phyloP scores from a whole-genome alignment of 2,888 invertebrate genomes.

The Acanthosoma haemorrhoidale region DNA sequence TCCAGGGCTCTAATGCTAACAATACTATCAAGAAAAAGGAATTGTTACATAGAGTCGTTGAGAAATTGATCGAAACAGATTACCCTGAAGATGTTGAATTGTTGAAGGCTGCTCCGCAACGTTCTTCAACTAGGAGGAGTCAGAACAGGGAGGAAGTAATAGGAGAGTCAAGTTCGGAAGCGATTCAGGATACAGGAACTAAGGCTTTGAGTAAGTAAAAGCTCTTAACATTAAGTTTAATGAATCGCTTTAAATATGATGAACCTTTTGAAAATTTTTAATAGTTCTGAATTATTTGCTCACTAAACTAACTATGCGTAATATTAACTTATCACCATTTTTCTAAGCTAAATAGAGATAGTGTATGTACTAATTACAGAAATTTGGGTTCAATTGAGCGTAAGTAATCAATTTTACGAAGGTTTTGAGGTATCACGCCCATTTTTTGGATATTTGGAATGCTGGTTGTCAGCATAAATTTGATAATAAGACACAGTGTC shows the following conservation, averaged over 20 bases:
- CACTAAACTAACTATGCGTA: not conserved
- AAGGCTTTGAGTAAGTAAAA: not conserved
- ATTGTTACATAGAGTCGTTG: conserved; percentile 60
- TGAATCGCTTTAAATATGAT: too few relatives aligned
- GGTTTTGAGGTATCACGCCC: too few relatives aligned
- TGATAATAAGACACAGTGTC: too few relatives aligned
- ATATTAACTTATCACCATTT: too few relatives aligned
- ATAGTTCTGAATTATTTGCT: not conserved
- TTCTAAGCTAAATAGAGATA: too few relatives aligned
- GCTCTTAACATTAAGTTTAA: too few relatives aligned
- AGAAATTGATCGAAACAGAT: conserved; percentile 55
- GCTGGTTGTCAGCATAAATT: too few relatives aligned
- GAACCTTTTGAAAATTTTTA: not conserved
- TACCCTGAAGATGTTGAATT: conserved; percentile 53
- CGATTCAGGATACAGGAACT: not conserved
- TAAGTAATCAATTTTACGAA: too few relatives aligned
- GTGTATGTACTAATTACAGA: too few relatives aligned
- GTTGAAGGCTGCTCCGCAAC: not conserved
- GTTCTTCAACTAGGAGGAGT: conserved; percentile 31
- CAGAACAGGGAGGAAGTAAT: conserved; percentile 24
- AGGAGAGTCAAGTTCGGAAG: conserved; percentile 30
- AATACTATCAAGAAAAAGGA: conserved; percentile 57
- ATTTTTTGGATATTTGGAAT: too few relatives aligned
- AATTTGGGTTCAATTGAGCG: too few relatives aligned
- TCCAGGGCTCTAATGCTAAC: conserved; percentile 54